Evolutionary conservation across 2,113 vertebrate species (phyloP).

Genomic region (Mirounga angustirostris): DNA sequence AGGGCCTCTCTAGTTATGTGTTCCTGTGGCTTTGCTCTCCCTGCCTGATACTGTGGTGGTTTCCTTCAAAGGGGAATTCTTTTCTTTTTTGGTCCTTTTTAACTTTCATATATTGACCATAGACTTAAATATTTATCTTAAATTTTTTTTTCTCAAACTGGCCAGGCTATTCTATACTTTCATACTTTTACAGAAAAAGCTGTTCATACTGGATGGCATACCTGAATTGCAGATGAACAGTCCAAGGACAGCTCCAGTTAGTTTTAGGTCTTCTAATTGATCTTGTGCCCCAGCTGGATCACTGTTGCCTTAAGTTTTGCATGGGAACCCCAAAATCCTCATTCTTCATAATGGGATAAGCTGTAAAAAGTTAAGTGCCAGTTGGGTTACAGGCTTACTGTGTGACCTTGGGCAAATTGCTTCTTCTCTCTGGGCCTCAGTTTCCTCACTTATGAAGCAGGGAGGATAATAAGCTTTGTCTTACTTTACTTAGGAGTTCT

Average conservation of each 20-base stretch:
- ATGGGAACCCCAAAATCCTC: not conserved
- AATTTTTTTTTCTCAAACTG: not conserved
- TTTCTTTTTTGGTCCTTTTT: not conserved
- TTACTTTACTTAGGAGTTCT: not conserved
- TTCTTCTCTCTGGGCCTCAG: conserved; percentile 70
- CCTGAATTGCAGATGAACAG: not conserved
- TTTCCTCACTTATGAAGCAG: conserved; percentile 61
- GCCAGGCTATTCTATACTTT: not conserved
- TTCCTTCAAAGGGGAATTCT: not conserved
- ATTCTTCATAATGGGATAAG: not conserved
- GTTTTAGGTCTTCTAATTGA: not conserved
- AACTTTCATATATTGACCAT: not conserved
- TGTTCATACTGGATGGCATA: not conserved
- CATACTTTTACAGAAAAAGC: not conserved
- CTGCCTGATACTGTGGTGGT: not conserved
- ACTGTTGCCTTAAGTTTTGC: conserved; percentile 22
- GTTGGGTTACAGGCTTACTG: conserved; percentile 10
- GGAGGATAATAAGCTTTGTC: not conserved
- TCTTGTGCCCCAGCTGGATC: not conserved
- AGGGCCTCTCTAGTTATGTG: not conserved
- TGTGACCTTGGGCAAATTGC: conserved; percentile 70
- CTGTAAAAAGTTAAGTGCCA: conserved; percentile 10
- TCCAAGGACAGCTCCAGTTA: not conserved
- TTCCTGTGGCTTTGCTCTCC: conserved; percentile 49
- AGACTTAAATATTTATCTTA: conserved; percentile 33